These are phyloP conservation scores for Macrosoma leucophasiata DNA, from an alignment of 2,888 invertebrate genomes.

Conservation along the genomic window DNA sequence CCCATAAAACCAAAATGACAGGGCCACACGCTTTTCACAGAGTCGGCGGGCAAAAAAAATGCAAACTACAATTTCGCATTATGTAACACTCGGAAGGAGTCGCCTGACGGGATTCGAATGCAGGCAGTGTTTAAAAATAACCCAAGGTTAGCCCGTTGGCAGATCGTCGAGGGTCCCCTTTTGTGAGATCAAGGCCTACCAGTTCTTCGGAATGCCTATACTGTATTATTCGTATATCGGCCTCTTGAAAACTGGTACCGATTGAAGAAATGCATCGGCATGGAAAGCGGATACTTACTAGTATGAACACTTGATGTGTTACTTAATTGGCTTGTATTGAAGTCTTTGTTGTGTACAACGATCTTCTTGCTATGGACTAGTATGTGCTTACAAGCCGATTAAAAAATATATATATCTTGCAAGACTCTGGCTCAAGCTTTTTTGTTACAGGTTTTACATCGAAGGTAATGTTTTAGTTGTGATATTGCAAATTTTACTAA, in stretches of 20 bases:
- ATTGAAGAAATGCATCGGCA: conserved; percentile 25
- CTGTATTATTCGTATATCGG: conserved; percentile 36
- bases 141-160: conserved; percentile 65
- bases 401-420: no score
- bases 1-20: conserved; percentile 67
- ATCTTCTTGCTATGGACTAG: no score
- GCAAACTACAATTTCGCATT: conserved; percentile 69
- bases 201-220: conserved; percentile 61
- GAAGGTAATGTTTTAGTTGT: no score
- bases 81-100: conserved; percentile 73
- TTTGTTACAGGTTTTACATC: no score
- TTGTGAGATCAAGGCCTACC: conserved; percentile 71
- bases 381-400: no score
- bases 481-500: no score
- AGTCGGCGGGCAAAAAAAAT: conserved; percentile 45
- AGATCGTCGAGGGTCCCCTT: conserved; percentile 60
- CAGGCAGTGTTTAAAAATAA: conserved; percentile 67
- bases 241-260: conserved; percentile 33
- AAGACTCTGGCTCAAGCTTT: no score
- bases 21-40: conserved; percentile 69
- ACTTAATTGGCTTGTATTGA: no score
- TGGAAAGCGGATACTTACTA: conserved; percentile 19
- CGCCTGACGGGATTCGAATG: conserved; percentile 62
- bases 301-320: conserved; percentile 5
- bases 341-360: no score